Evolutionary conservation across 2,888 invertebrate genomes (phyloP).

Genomic region (Synanthedon formicaeformis): DNA sequence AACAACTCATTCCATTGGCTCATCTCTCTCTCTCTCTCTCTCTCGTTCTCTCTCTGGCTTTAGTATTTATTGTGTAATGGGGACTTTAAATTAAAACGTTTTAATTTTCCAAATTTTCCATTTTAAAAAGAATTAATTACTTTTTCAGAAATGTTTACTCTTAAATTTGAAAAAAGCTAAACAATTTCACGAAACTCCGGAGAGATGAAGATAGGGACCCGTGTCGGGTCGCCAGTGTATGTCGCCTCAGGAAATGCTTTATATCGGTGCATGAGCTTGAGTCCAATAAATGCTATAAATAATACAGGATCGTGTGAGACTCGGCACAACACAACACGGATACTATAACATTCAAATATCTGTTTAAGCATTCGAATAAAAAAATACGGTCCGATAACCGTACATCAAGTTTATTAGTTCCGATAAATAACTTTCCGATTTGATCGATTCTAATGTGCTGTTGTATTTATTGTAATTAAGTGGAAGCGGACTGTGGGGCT

Average conservation of each 20-base stretch:
- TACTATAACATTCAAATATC: conserved; percentile 46
- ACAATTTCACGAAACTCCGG: background rate
- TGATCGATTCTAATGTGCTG: conserved; percentile 64
- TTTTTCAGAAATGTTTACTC: too few species aligned
- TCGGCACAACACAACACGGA: conserved; percentile 27
- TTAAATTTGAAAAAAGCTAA: too few species aligned
- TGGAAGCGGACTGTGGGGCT: conserved; percentile 8
- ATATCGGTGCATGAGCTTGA: conserved; percentile 38
- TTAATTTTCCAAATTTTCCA: too few species aligned
- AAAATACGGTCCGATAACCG: conserved; percentile 54
- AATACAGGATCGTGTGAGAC: conserved; percentile 55
- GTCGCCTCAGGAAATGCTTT: conserved; percentile 63
- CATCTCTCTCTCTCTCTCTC: too few species aligned
- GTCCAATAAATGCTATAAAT: conserved; percentile 62
- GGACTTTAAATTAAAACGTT: too few species aligned
- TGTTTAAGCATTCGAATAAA: conserved; percentile 34
- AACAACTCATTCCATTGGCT: too few species aligned
- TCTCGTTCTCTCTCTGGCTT: too few species aligned
- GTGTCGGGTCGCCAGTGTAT: conserved; percentile 22
- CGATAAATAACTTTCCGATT: conserved; percentile 63
- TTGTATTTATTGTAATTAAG: conserved; percentile 67
- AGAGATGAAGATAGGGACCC: conserved; percentile 15
- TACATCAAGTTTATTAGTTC: conserved; percentile 65
- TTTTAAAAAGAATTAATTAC: too few species aligned
- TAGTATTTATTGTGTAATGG: too few species aligned